Evolutionary conservation across 2,113 vertebrate species (phyloP).

Genomic region (Leucopsar rothschildi): DNA sequence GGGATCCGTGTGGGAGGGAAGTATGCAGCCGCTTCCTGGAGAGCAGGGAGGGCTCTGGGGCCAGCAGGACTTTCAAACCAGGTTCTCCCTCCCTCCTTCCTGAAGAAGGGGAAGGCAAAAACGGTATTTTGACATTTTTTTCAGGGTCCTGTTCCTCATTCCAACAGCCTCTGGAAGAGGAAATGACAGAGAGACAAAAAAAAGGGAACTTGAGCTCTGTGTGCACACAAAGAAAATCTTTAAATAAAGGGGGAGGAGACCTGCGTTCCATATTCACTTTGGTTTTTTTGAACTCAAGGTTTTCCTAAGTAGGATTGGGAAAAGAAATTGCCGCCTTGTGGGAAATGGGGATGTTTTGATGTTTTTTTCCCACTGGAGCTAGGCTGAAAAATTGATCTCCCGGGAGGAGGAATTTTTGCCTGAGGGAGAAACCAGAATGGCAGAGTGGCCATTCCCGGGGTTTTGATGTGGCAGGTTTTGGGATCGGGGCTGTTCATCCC

Average conservation of each 20-base stretch:
- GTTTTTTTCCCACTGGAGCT: neutral
- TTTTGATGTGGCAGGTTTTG: neutral
- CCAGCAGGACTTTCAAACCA: neutral
- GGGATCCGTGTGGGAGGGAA: neutral
- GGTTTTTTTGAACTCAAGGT: neutral
- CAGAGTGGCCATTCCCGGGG: neutral
- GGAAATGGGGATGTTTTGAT: neutral
- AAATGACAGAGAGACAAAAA: slow-evolving; percentile 12
- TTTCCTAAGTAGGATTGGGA: neutral
- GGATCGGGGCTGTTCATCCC: neutral
- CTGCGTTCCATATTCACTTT: neutral
- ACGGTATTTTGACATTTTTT: neutral
- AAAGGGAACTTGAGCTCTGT: slow-evolving; percentile 16
- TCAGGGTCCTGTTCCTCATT: neutral
- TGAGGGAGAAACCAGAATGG: neutral
- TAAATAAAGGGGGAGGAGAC: neutral
- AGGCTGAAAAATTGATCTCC: neutral
- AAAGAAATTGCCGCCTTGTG: neutral
- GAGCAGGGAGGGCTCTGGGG: neutral
- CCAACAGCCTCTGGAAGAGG: neutral
- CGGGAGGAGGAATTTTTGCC: neutral
- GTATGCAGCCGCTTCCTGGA: neutral
- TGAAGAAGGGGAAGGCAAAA: neutral
- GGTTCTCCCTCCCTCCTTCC: neutral
- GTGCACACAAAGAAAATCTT: neutral